Percentiles rank a stretch among this genome's conserved stretches.
Evolutionary conservation across 2,888 invertebrate genomes (phyloP).

Genomic region (Poecilus cupreus): DNA sequence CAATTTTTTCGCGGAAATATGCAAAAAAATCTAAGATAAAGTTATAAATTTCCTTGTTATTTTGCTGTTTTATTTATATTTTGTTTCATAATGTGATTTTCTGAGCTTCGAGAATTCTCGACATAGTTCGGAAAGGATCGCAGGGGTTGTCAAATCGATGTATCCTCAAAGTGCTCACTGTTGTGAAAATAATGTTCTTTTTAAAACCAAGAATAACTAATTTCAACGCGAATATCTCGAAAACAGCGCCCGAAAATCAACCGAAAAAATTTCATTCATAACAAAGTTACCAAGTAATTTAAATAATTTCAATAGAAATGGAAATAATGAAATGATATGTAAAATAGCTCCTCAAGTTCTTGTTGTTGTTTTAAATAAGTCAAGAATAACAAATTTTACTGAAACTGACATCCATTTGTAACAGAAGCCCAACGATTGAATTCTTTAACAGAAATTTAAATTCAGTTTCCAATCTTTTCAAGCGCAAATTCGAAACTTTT

Average conservation of each 20-base stretch:
- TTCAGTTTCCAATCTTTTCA: background rate
- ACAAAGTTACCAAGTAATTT: slow-evolving; percentile 1
- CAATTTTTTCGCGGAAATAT: background rate
- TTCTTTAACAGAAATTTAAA: background rate
- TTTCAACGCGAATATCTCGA: background rate
- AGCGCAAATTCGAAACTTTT: background rate
- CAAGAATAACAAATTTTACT: slow-evolving; percentile 1
- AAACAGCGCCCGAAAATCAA: slow-evolving; percentile 1
- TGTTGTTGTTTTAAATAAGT: background rate
- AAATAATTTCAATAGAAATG: background rate
- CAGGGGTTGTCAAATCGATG: slow-evolving; percentile 46
- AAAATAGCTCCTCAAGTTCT: background rate
- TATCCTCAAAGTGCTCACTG: slow-evolving; percentile 50
- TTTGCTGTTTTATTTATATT: background rate
- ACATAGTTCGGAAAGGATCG: background rate
- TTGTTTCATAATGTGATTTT: background rate
- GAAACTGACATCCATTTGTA: background rate
- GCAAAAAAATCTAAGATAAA: background rate
- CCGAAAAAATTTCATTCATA: slow-evolving; percentile 10
- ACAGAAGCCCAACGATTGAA: background rate
- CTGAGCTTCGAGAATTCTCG: background rate
- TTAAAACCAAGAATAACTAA: slow-evolving; percentile 46
- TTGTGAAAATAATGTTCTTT: slow-evolving; percentile 47
- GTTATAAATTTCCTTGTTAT: background rate
- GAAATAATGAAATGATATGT: background rate